Conservation (phyloP, 2,888 invertebrate species). For the Plagiodera versicolora region DNA sequence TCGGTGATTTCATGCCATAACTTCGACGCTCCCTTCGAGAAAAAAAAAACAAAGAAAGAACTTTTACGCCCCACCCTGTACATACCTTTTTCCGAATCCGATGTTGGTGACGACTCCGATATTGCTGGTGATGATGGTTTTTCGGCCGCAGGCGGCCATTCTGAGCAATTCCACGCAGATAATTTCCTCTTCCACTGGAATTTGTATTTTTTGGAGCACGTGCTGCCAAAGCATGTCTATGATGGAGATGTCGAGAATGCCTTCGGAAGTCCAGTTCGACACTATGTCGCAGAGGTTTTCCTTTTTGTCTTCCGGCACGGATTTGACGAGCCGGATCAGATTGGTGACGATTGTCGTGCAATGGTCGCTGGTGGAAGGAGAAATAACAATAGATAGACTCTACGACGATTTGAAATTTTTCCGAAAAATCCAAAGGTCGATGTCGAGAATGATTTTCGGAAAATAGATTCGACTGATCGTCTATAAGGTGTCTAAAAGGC, state of each 20-base stretch:
- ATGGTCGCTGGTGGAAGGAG: conserved; percentile 59
- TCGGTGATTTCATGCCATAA: too few species aligned
- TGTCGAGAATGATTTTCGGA: too few species aligned
- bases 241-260: conserved; percentile 54
- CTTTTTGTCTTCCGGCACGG: conserved; percentile 62
- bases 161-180: conserved; percentile 76
- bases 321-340: conserved; percentile 60
- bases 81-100: conserved; percentile 64
- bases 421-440: too few species aligned
- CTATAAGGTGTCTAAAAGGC: too few species aligned
- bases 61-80: not conserved
- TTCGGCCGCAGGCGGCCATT: conserved; percentile 65
- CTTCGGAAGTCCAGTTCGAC: conserved; percentile 62
- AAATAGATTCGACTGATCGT: too few species aligned
- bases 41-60: too few species aligned
- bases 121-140: conserved; percentile 58
- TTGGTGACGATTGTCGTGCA: conserved; percentile 62
- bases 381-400: too few species aligned
- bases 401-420: too few species aligned
- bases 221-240: conserved; percentile 82
- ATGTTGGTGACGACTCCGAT: conserved; percentile 65
- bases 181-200: conserved; percentile 70
- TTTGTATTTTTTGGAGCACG: conserved; percentile 69
- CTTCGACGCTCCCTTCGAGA: too few species aligned
- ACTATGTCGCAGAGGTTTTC: conserved; percentile 66